Base-by-base conservation (phyloP, 2,113 vertebrate species). In the Cheirogaleus medius region DNA sequence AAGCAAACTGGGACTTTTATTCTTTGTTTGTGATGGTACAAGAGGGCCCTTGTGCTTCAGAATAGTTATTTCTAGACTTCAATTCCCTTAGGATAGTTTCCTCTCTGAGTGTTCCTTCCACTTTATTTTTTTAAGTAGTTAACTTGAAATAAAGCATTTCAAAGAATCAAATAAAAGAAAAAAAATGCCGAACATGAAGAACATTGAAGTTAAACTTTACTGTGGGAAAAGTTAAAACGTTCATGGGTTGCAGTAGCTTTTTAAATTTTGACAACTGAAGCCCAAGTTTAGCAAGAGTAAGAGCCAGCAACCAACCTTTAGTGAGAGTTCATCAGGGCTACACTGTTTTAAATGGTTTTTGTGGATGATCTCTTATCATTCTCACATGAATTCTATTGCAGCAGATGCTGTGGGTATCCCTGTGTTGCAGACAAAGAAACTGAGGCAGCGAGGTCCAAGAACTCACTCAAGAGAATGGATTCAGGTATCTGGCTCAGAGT, bases 51-150 rank as follows among this genome's bases (percentile, higher is more conserved):
- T 98, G 97, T 98, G 52, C 42, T 81, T 93, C 81, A 89, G 95
- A 97, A 95, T 69, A 94, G 96, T 97, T 97, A 97, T 97, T 97
- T 97, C 98, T 97, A 97, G 97, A 98, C 91, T 96, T 90, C 54
- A 73, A 29, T 91, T 95, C 97, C 97, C 98, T 95, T 42, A 94
- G 96, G 98, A 96, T 44, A 95, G 82, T 96, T 98, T 97, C 97
- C 93, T 97, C 76, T 87, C 78, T 52, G 63, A 90, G 85, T 89
- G 94, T 87, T 95, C 86, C 87, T 94, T 91, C 91, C 81, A 95
- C 84, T 90, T 77, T n/a, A n/a, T 54, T 78, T 73, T 95, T 97
- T 82, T n/a, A 91, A 56, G 74, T 23, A 88, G 71, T 97, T 96
- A 96, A 97, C 83, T 98, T 96, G 58, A 96, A 95, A 94, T 82